Evolutionary conservation across 1,140 invertebrate species (phyloP).

Genomic region (Antheraea pernyi): DNA sequence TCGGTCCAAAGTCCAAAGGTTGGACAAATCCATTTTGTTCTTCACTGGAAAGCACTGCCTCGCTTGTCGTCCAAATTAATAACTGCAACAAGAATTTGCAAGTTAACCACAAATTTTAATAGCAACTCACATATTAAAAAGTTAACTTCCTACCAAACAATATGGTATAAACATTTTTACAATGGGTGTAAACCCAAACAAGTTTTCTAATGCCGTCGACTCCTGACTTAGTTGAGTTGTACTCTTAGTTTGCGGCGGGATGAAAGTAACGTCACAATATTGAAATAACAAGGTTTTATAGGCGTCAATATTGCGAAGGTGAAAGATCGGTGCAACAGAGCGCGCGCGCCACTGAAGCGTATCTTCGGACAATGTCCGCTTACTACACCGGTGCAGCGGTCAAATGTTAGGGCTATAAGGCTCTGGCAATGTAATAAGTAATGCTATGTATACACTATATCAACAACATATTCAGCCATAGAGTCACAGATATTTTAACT

Average conservation of each 20-base stretch:
- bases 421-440: conserved; percentile 21
- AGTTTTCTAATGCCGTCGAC: conserved; percentile 34
- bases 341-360: conserved; percentile 66
- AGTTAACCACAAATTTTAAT: conserved; percentile 5
- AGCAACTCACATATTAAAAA: conserved; percentile 7
- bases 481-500: neutral
- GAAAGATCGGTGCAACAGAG: conserved; percentile 73
- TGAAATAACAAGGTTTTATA: conserved; percentile 76
- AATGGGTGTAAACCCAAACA: conserved; percentile 66
- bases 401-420: conserved; percentile 42
- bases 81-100: conserved; percentile 50
- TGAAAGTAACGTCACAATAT: conserved; percentile 75
- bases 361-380: conserved; percentile 70
- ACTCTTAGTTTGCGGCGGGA: conserved; percentile 54
- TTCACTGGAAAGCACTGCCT: conserved; percentile 49
- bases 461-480: neutral
- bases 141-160: conserved; percentile 56
- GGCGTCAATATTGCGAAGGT: conserved; percentile 76
- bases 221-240: conserved; percentile 45
- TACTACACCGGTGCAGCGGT: conserved; percentile 56
- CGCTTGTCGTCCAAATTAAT: conserved; percentile 58
- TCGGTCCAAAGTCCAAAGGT: conserved; percentile 61
- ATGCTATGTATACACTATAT: neutral
- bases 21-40: conserved; percentile 63
- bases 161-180: conserved; percentile 55